These are phyloP conservation scores for Trisateles emortualis DNA, from an alignment of 2,888 invertebrate genomes.

Conservation along the genomic window DNA sequence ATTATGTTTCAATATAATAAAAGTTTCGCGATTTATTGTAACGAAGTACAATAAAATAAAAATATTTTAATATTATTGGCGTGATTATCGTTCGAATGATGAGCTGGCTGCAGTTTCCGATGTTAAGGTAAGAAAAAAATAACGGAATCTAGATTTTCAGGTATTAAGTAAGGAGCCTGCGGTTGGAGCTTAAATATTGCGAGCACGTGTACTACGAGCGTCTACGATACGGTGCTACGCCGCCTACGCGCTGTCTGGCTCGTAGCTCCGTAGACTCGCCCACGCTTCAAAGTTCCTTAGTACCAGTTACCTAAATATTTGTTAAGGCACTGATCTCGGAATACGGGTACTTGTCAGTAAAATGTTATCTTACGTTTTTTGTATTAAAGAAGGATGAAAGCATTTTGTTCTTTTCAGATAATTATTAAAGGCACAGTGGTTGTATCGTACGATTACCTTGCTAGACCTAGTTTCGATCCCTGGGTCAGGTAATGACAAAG, in stretches of 20 bases:
- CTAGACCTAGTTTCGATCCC: too few species aligned
- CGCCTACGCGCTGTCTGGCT: conserved; percentile 80
- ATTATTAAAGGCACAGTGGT: too few species aligned
- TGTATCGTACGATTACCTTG: too few species aligned
- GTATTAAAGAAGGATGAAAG: too few species aligned
- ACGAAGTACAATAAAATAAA: background rate
- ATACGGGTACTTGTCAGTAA: background rate
- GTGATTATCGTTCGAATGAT: conserved; percentile 31
- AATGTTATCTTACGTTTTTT: too few species aligned
- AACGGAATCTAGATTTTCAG: background rate
- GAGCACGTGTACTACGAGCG: conserved; percentile 70
- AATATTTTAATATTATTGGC: conserved; percentile 25
- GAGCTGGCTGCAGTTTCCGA: conserved; percentile 5
- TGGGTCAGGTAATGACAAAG: too few species aligned
- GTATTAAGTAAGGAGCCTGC: conserved; percentile 18
- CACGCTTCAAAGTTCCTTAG: conserved; percentile 66
- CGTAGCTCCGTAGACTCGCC: conserved; percentile 83
- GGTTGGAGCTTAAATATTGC: conserved; percentile 21
- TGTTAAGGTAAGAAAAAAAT: conserved; percentile 38
- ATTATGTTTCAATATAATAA: conserved; percentile 22
- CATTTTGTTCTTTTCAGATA: too few species aligned
- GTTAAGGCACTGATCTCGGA: background rate
- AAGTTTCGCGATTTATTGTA: background rate
- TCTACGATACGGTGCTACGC: conserved; percentile 73
- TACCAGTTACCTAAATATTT: conserved; percentile 33